These are phyloP conservation scores for Microtus pennsylvanicus DNA, from an alignment of 2,113 vertebrate genomes.

Conservation along the genomic window DNA sequence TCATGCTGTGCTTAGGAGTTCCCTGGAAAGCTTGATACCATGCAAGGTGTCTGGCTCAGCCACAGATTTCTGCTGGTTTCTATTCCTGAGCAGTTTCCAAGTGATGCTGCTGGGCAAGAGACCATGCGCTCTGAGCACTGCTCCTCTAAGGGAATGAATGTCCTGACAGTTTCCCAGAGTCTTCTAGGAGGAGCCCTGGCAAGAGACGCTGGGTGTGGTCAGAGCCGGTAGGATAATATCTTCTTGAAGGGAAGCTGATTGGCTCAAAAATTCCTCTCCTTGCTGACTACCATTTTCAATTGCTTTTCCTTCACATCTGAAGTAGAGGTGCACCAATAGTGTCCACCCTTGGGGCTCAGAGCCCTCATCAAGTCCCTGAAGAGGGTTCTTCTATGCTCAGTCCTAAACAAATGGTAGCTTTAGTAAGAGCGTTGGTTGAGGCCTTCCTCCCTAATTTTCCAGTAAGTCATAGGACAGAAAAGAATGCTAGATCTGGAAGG, in stretches of 20 bases:
- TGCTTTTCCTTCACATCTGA: conserved; percentile 21
- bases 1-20: background rate
- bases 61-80: background rate
- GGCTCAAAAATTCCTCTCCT: conserved; percentile 15
- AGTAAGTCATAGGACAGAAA: conserved; percentile 47
- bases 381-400: background rate
- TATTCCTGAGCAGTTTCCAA: conserved; percentile 40
- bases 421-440: conserved; percentile 9
- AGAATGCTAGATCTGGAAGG: background rate
- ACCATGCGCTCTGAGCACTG: background rate
- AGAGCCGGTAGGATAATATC: background rate
- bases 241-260: conserved; percentile 29
- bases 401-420: conserved; percentile 31
- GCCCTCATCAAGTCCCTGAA: conserved; percentile 13
- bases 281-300: background rate
- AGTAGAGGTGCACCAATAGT: conserved; percentile 8
- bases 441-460: conserved; percentile 37
- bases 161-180: conserved; percentile 28
- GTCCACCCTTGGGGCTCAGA: background rate
- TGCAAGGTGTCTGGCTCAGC: background rate
- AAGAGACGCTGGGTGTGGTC: background rate
- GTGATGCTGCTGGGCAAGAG: background rate
- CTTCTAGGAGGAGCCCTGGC: conserved; percentile 12
- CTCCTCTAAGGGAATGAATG: background rate
- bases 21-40: conserved; percentile 13